These are phyloP conservation scores for Fregetta grallaria DNA, from an alignment of 2,113 vertebrate species.

Conservation along the genomic window DNA sequence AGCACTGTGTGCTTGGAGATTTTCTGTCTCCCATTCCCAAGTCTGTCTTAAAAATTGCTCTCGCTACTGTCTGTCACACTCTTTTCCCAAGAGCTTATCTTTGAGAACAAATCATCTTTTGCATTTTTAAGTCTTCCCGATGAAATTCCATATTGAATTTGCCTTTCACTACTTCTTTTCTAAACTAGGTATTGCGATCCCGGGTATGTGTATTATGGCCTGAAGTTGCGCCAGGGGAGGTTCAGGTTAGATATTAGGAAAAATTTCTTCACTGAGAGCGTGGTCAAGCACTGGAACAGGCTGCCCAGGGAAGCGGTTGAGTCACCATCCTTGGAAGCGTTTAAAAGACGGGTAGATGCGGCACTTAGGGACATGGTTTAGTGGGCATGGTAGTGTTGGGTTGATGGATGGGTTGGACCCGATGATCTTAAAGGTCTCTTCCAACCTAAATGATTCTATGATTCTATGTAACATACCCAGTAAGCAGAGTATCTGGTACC, in stretches of 20 bases:
- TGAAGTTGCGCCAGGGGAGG: no score
- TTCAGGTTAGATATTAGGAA: no score
- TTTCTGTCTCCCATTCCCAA: background rate
- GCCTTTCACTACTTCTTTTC: background rate
- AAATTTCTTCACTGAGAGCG: no score
- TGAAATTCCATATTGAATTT: background rate
- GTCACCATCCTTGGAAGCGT: no score
- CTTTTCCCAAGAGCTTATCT: background rate
- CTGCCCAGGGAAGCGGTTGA: no score
- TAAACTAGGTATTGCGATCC: background rate
- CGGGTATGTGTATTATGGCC: fast-evolving
- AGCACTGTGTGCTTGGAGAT: background rate
- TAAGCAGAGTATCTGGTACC: background rate
- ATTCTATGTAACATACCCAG: background rate
- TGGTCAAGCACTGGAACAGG: no score
- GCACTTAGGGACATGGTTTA: no score
- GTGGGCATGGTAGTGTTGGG: no score
- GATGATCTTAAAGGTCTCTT: no score
- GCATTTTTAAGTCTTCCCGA: background rate
- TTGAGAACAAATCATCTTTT: background rate
- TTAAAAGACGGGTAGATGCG: no score
- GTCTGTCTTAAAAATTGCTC: background rate
- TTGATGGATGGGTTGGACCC: no score
- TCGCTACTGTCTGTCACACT: background rate
- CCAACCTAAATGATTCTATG: no score